Base-by-base conservation (phyloP, 1,140 invertebrate genomes). In the Trichonephila clavipes region DNA sequence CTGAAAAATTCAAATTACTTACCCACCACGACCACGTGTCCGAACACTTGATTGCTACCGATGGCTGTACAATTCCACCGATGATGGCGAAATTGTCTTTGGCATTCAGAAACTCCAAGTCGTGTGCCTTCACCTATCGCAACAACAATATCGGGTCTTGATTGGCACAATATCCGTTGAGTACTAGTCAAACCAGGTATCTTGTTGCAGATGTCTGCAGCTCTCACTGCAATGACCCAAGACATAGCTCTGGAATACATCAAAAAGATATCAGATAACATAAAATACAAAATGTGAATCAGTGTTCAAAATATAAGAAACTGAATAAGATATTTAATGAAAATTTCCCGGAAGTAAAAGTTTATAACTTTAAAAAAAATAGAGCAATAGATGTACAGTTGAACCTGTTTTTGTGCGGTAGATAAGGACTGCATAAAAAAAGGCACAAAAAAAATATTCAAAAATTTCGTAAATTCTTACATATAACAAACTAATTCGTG, bases 31-130 rank as follows among this genome's bases (percentile, higher is more conserved):
- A 96, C 95, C 19, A 96, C 97, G 94, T 97, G 97, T 34, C 98
- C 94, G 19, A 93, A 94, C n/a, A 94, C 94, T 3, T 81, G 61
- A 24, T 61, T 90, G 81, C 89, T 94, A 0, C 94, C 94, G 18
- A 94, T 91, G 94, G 96, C 96, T 7, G 98, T 98, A 95, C 98
- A 99, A 96, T 98, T 98, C 98, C 98, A 98, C 95, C 98, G 97
- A 95, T 98, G 97, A 96, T 97, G 97, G 94, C 97, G 96, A 96
- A 99, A 98, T 96, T 98, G 98, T 95, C 97, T 97, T 95, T 98
- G 98, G 95, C 98, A 98, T 95, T 98, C 98, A 93, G 97, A 96
- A 94, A 98, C 96, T n/a, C 96, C 96, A 24, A 95, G 93, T 59
- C 95, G 94, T n/a, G 96, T 96, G 10, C 96, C 96, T 64, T 95